phyloP scores from a whole-genome alignment of 2,113 vertebrate species.

The Macquaria australasica region DNA sequence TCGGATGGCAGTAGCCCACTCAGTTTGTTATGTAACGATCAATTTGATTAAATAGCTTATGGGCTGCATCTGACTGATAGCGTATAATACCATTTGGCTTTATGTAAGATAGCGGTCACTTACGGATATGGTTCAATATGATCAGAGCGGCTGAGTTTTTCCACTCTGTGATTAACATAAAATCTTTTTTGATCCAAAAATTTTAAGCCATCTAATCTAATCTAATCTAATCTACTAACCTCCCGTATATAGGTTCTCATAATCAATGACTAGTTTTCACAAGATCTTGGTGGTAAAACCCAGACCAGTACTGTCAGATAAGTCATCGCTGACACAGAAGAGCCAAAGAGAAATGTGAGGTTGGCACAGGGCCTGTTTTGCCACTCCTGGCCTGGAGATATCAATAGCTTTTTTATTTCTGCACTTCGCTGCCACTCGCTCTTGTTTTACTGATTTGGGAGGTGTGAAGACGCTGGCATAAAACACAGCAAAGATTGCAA shows the following conservation, averaged over 20 bases:
- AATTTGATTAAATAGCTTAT: slow-evolving; percentile 78
- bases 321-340: background rate
- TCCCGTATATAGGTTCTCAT: slow-evolving; percentile 3
- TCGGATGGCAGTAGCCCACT: slow-evolving; percentile 73
- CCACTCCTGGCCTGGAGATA: slow-evolving; percentile 19
- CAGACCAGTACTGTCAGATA: slow-evolving; percentile 16
- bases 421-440: slow-evolving; percentile 34
- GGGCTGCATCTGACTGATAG: slow-evolving; percentile 64
- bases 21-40: slow-evolving; percentile 79
- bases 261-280: slow-evolving; percentile 9
- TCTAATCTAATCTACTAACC: background rate
- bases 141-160: slow-evolving; percentile 32
- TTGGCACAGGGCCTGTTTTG: slow-evolving; percentile 9
- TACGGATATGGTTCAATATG: slow-evolving; percentile 40
- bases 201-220: slow-evolving; percentile 5
- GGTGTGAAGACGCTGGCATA: slow-evolving; percentile 63
- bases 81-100: slow-evolving; percentile 58
- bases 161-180: slow-evolving; percentile 25
- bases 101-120: slow-evolving; percentile 65
- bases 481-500: slow-evolving; percentile 59
- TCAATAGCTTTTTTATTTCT: slow-evolving; percentile 62
- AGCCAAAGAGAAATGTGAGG: slow-evolving; percentile 24
- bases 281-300: background rate
- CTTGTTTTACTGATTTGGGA: slow-evolving; percentile 68
- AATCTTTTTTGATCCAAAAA: slow-evolving; percentile 8